Evolutionary conservation across 2,888 invertebrate species (phyloP).

Genomic region (Chaetogeoica ovagalla): DNA sequence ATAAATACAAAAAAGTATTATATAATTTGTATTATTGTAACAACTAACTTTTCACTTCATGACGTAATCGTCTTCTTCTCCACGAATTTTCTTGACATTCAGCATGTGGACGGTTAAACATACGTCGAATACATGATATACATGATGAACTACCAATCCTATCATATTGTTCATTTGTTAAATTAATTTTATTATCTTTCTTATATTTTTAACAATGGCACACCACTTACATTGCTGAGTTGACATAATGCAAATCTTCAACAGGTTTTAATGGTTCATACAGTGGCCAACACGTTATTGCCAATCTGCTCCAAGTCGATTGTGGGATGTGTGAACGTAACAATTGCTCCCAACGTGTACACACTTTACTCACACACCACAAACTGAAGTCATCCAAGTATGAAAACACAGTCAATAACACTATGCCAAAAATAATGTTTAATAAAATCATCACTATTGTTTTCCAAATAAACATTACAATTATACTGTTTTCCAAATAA

Average conservation of each 20-base stretch:
- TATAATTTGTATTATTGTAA: background rate
- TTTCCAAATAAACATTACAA: constrained; percentile 1
- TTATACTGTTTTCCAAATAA: no score
- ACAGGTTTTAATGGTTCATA: constrained; percentile 74
- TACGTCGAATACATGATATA: constrained; percentile 82
- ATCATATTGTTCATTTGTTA: constrained; percentile 48
- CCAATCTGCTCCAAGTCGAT: constrained; percentile 78
- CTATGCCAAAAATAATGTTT: constrained; percentile 61
- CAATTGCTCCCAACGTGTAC: constrained; percentile 80
- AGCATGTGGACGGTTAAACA: constrained; percentile 73
- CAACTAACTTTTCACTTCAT: constrained; percentile 67
- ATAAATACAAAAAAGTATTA: background rate
- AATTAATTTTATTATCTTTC: background rate
- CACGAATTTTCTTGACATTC: constrained; percentile 77
- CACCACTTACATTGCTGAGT: constrained; percentile 57
- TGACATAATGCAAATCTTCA: constrained; percentile 79
- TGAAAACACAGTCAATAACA: constrained; percentile 83
- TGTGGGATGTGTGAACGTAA: constrained; percentile 77
- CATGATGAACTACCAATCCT: constrained; percentile 84
- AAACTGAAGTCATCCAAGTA: constrained; percentile 89
- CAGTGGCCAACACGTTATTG: constrained; percentile 81
- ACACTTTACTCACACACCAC: constrained; percentile 85
- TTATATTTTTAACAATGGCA: background rate
- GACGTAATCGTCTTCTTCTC: constrained; percentile 77
- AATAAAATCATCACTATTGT: constrained; percentile 16